Evolutionary conservation across 2,797 vertebrate genomes (phyloP).

Genomic region (Lates japonicus): DNA sequence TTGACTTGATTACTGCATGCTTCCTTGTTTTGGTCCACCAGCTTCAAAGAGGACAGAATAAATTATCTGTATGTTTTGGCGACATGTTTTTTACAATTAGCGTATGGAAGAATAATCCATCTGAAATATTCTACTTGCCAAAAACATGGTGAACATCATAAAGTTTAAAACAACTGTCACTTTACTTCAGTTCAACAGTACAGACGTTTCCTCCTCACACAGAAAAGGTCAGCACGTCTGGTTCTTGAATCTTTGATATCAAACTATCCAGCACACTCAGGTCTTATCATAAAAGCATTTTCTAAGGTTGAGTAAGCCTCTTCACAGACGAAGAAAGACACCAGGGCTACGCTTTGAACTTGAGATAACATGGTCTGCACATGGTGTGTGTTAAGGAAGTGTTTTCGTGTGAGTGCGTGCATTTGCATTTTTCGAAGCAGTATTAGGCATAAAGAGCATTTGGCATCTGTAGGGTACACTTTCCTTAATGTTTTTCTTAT

Average conservation of each 20-base stretch:
- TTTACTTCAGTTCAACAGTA: conserved; percentile 9
- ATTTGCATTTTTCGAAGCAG: conserved; percentile 55
- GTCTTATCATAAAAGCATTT: conserved; percentile 85
- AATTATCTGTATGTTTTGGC: not conserved
- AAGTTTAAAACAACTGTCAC: not conserved
- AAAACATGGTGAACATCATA: not conserved
- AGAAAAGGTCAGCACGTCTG: conserved; percentile 65
- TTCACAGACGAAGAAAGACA: conserved; percentile 66
- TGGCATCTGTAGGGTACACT: conserved; percentile 19
- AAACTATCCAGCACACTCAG: conserved; percentile 65
- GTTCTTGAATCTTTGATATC: conserved; percentile 69
- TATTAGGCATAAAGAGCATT: conserved; percentile 27
- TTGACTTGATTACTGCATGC: conserved; percentile 5
- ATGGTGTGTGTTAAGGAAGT: conserved; percentile 73
- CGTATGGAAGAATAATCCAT: not conserved
- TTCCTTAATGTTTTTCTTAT: conserved; percentile 19
- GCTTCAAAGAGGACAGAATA: not conserved
- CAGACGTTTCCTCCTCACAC: conserved; percentile 36
- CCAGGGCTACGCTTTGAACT: conserved; percentile 80
- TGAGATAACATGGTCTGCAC: conserved; percentile 82
- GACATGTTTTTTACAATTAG: not conserved
- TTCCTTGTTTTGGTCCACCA: not conserved
- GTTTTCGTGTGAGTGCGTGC: conserved; percentile 26
- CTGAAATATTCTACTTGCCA: not conserved
- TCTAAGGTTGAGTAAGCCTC: conserved; percentile 77